Evolutionary conservation across 2,113 vertebrate species (phyloP).

Genomic region (Oryzias woworae): DNA sequence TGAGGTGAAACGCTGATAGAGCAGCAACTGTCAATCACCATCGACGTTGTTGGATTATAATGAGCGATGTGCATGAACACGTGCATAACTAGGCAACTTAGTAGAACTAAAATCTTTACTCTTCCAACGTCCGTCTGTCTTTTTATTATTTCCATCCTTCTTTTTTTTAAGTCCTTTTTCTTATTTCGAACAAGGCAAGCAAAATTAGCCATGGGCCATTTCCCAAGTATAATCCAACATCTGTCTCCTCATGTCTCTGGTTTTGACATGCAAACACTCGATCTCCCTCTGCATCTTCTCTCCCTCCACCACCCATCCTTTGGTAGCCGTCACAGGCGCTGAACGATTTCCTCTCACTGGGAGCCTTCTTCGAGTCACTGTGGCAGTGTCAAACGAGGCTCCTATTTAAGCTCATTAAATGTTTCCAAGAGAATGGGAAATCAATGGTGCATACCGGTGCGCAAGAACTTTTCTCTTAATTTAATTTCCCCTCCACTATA

Average conservation of each 20-base stretch:
- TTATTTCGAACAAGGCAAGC: conserved; percentile 31
- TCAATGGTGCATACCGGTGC: conserved; percentile 78
- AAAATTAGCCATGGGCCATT: conserved; percentile 54
- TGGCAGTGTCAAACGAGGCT: conserved; percentile 74
- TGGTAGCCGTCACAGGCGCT: conserved; percentile 61
- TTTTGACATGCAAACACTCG: conserved; percentile 42
- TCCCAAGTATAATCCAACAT: conserved; percentile 61
- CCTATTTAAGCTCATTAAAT: conserved; percentile 82
- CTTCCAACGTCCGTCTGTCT: conserved; percentile 31
- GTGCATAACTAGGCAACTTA: conserved; percentile 32
- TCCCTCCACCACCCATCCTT: conserved; percentile 21
- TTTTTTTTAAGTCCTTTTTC: conserved; percentile 20
- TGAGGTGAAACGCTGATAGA: conserved; percentile 47
- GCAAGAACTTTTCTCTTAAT: conserved; percentile 76
- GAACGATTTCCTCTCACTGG: conserved; percentile 75
- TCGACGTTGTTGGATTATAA: conserved; percentile 44
- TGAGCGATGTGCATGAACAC: conserved; percentile 46
- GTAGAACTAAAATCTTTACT: conserved; percentile 40
- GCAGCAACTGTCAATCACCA: conserved; percentile 59
- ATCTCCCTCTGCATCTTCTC: conserved; percentile 4
- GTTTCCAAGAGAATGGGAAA: conserved; percentile 81
- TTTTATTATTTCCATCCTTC: conserved; percentile 33
- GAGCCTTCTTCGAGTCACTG: conserved; percentile 64
- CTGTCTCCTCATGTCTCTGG: conserved; percentile 60
- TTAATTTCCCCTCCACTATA: conserved; percentile 69